Evolutionary conservation across 2,888 invertebrate species (phyloP).

Genomic region (Conomelus anceps): DNA sequence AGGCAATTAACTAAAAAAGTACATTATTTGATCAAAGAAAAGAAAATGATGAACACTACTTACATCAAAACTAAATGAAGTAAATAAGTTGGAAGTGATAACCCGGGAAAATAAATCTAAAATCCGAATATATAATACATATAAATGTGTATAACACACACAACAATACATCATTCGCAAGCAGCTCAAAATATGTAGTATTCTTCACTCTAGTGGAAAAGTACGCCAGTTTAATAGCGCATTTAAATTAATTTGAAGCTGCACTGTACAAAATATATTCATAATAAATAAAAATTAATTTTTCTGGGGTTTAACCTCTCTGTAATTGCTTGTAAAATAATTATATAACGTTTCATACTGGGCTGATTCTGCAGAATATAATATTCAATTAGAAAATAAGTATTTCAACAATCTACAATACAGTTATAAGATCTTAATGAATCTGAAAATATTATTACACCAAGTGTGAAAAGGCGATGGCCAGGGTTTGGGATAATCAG

Average conservation of each 20-base stretch:
- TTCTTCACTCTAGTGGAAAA: no score
- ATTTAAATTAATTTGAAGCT: no score
- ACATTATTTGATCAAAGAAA: background rate
- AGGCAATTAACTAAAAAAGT: background rate
- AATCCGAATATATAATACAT: background rate
- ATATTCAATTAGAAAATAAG: no score
- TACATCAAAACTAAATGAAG: background rate
- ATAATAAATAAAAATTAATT: no score
- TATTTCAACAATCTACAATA: background rate
- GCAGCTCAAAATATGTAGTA: background rate
- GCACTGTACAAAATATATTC: background rate
- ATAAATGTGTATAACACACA: background rate
- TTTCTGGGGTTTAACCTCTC: no score
- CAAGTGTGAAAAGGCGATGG: background rate
- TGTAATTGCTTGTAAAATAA: no score
- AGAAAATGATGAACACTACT: background rate
- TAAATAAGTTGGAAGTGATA: background rate
- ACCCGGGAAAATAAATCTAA: background rate
- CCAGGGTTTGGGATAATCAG: background rate
- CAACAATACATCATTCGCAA: background rate
- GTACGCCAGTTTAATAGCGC: no score
- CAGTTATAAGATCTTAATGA: background rate
- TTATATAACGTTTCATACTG: no score
- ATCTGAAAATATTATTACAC: background rate
- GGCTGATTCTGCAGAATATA: no score